phyloP scores from a whole-genome alignment of 2,797 vertebrate species.

The Cuniculus paca region DNA sequence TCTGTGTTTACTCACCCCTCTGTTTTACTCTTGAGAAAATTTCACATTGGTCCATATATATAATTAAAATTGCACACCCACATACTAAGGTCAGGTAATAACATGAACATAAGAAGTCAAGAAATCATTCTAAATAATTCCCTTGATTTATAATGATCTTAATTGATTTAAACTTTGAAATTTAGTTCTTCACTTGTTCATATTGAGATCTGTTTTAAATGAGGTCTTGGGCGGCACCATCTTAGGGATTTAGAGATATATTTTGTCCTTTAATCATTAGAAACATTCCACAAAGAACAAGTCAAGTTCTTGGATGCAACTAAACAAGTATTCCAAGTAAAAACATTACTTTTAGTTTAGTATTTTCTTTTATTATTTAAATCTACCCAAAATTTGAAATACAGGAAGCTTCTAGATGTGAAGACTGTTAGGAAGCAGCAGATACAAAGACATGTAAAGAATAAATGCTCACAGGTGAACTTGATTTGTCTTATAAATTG shows the following conservation, averaged over 20 bases:
- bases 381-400: neutral
- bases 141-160: neutral
- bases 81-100: neutral
- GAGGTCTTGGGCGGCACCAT: neutral
- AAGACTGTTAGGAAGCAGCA: neutral
- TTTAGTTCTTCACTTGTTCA: neutral
- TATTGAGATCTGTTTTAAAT: neutral
- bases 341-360: neutral
- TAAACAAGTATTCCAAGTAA: neutral
- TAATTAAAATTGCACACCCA: neutral
- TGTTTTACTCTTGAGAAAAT: neutral
- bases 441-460: neutral
- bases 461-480: neutral
- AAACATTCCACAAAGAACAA: neutral
- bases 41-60: neutral
- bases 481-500: neutral
- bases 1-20: neutral
- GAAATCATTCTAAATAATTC: neutral
- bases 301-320: neutral
- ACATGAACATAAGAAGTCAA: neutral
- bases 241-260: neutral
- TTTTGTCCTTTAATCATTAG: neutral
- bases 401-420: too few species aligned
- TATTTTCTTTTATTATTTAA: neutral
- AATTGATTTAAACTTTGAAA: neutral